A percentile compares a stretch with the other conserved stretches of the same genome.
Conservation (phyloP, 2,113 vertebrate genomes). For the Syngnathoides biaculeatus region DNA sequence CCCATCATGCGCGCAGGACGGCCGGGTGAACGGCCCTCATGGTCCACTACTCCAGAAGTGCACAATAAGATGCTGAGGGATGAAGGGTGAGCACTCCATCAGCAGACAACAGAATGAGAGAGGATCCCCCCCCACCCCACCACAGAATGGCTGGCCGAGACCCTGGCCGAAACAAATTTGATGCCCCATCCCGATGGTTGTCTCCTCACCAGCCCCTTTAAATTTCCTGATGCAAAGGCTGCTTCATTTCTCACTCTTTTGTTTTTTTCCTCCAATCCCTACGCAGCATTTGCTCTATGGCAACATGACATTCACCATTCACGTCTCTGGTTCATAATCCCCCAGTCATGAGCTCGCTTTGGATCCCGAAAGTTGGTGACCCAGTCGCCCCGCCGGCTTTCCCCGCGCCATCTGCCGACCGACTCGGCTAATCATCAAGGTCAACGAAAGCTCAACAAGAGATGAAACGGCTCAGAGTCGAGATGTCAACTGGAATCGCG, state of each 20-base stretch:
- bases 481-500: slow-evolving; percentile 24
- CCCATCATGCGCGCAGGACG: slow-evolving; percentile 53
- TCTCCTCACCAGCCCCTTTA: slow-evolving; percentile 15
- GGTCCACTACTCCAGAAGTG: slow-evolving; percentile 40
- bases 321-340: slow-evolving; percentile 39
- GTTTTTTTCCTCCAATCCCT: slow-evolving; percentile 27
- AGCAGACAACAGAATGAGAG: slow-evolving; percentile 38
- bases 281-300: slow-evolving; percentile 15
- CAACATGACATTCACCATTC: slow-evolving; percentile 32
- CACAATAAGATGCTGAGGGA: slow-evolving; percentile 42
- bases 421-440: slow-evolving; percentile 56
- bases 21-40: slow-evolving; percentile 32
- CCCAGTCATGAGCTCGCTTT: slow-evolving; percentile 29
- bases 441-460: slow-evolving; percentile 52
- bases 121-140: slow-evolving; percentile 36
- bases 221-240: slow-evolving; percentile 27
- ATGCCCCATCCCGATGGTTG: slow-evolving; percentile 1
- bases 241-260: slow-evolving; percentile 29
- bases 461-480: slow-evolving; percentile 38
- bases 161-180: slow-evolving; percentile 17
- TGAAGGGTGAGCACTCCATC: slow-evolving; percentile 40
- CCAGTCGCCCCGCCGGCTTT: slow-evolving; percentile 41
- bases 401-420: slow-evolving; percentile 39
- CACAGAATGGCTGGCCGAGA: slow-evolving; percentile 25
- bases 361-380: slow-evolving; percentile 51